Conservation (phyloP, 2,113 vertebrate genomes). For the Gasterosteus nipponicus region DNA sequence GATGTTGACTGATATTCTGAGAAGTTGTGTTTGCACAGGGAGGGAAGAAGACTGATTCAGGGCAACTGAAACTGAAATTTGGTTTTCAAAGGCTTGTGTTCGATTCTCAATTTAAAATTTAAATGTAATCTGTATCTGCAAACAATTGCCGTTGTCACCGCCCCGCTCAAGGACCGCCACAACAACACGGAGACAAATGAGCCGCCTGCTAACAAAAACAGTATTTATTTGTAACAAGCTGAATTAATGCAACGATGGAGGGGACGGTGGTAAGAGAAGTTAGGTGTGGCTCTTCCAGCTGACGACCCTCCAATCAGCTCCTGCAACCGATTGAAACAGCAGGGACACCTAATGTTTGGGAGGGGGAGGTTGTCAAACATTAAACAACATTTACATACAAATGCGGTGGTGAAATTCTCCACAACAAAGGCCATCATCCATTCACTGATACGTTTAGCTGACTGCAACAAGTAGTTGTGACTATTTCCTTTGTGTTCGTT, state of each 20-base stretch:
- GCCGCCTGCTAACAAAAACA: no score
- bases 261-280: no score
- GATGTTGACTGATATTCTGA: conserved; percentile 33
- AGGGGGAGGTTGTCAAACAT: no score
- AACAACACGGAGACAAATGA: no score
- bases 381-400: neutral
- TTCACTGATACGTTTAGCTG: neutral
- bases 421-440: neutral
- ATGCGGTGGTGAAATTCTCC: neutral
- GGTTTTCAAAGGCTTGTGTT: conserved; percentile 3
- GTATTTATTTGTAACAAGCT: no score
- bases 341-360: no score
- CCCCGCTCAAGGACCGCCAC: no score
- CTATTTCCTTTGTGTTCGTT: no score
- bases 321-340: no score
- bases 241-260: no score
- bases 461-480: neutral
- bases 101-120: conserved; percentile 6
- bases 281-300: no score
- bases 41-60: neutral
- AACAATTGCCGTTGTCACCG: neutral
- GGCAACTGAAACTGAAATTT: neutral
- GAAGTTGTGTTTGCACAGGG: neutral
- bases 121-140: neutral
- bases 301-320: no score